phyloP scores from a whole-genome alignment of 2,888 invertebrate genomes.

The Heliconius cydno region DNA sequence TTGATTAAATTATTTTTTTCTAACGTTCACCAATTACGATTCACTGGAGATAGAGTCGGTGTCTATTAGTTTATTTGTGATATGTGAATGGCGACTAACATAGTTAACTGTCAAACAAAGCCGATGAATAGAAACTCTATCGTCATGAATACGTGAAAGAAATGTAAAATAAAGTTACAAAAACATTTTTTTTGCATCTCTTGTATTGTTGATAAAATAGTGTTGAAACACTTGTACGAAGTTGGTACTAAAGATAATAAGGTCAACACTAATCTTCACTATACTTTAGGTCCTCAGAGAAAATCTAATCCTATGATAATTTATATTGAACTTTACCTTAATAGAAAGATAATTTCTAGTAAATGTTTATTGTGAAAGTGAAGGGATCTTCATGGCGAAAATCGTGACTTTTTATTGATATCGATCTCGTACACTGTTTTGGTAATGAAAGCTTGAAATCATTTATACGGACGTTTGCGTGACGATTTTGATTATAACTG shows the following conservation, averaged over 20 bases:
- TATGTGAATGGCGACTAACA: slow-evolving; percentile 20
- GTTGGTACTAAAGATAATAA: background rate
- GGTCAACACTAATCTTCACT: background rate
- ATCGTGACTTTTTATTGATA: slow-evolving; percentile 41
- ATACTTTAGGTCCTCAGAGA: background rate
- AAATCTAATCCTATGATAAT: background rate
- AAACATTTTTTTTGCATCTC: background rate
- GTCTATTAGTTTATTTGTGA: slow-evolving; percentile 52
- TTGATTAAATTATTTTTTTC: slow-evolving; percentile 70
- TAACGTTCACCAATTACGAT: slow-evolving; percentile 54
- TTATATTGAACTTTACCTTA: background rate
- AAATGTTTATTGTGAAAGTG: slow-evolving; percentile 40
- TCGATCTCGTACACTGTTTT: slow-evolving; percentile 39
- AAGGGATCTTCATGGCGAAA: slow-evolving; percentile 33
- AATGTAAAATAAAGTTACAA: background rate
- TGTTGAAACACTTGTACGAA: background rate
- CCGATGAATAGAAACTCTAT: background rate
- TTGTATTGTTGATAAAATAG: background rate
- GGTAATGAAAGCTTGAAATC: slow-evolving; percentile 34
- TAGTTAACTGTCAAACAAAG: slow-evolving; percentile 14
- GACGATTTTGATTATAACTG: slow-evolving; percentile 43
- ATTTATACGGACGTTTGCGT: slow-evolving; percentile 32
- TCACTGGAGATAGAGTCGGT: slow-evolving; percentile 57
- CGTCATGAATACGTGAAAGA: background rate
- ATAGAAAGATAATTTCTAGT: slow-evolving; percentile 14